These are phyloP conservation scores for Macropus fuliginosus DNA, from an alignment of 2,797 vertebrate species.

Conservation along the genomic window DNA sequence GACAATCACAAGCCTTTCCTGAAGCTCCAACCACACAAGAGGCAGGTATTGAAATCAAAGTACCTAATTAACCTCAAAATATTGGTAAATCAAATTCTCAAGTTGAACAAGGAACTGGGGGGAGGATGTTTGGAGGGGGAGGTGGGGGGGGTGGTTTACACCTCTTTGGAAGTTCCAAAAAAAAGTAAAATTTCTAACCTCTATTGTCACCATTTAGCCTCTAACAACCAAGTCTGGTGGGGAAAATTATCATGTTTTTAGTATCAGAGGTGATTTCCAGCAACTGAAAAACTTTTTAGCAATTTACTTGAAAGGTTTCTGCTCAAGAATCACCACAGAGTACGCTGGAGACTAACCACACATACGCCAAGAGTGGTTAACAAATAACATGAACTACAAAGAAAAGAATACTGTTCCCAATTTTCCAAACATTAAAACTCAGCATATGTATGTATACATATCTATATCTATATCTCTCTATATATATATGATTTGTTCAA, in stretches of 20 bases:
- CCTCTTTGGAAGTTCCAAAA: background rate
- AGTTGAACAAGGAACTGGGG: background rate
- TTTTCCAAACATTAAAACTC: constrained; percentile 74
- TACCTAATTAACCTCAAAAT: background rate
- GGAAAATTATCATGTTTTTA: constrained; percentile 44
- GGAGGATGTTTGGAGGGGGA: too few relatives aligned
- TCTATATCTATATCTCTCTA: too few relatives aligned
- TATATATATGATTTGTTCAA: constrained; percentile 53
- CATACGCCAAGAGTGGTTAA: background rate
- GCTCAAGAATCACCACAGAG: constrained; percentile 64
- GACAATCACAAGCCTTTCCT: background rate
- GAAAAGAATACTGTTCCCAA: constrained; percentile 64
- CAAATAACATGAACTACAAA: constrained; percentile 64
- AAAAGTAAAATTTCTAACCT: background rate
- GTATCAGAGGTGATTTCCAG: constrained; percentile 54
- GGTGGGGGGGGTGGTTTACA: background rate
- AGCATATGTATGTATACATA: constrained; percentile 40
- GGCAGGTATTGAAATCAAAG: background rate
- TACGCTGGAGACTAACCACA: constrained; percentile 32
- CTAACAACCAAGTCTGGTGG: constrained; percentile 61
- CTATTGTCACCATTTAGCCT: background rate
- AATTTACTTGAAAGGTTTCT: constrained; percentile 64
- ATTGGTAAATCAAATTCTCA: background rate
- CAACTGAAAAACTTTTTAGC: constrained; percentile 68
- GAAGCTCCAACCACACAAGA: background rate